Percentiles rank a stretch among this genome's conserved stretches.
Evolutionary conservation across 2,888 invertebrate genomes (phyloP).

Genomic region (Chrysolina americana): DNA sequence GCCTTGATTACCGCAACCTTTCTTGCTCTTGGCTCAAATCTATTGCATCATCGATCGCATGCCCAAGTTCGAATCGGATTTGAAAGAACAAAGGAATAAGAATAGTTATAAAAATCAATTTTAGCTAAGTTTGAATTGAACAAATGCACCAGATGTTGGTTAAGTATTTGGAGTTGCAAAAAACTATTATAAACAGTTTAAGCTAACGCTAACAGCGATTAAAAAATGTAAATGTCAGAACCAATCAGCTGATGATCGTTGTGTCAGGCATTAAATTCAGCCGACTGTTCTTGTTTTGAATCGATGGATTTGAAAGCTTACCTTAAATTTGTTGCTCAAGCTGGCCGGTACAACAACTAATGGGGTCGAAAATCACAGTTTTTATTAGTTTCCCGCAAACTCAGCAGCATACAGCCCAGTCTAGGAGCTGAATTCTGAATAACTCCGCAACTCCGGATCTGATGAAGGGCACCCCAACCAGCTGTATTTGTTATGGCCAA

Average conservation of each 20-base stretch:
- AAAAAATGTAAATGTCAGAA: not conserved
- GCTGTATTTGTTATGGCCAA: constrained; percentile 35
- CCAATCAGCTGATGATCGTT: constrained; percentile 49
- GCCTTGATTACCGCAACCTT: not conserved
- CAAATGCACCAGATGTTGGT: too few relatives aligned
- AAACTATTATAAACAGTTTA: too few relatives aligned
- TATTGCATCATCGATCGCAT: constrained; percentile 66
- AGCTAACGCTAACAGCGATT: too few relatives aligned
- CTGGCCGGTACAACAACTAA: constrained; percentile 54
- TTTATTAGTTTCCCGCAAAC: constrained; percentile 52
- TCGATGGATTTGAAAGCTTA: constrained; percentile 39
- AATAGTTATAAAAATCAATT: not conserved
- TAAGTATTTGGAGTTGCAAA: too few relatives aligned
- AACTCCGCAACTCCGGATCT: constrained; percentile 23
- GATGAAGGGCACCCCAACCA: constrained; percentile 44
- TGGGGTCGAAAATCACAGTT: constrained; percentile 61
- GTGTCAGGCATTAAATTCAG: constrained; percentile 9
- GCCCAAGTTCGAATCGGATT: constrained; percentile 59
- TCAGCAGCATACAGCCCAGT: constrained; percentile 62
- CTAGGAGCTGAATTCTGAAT: constrained; percentile 64
- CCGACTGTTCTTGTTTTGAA: not conserved
- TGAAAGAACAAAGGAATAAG: constrained; percentile 53
- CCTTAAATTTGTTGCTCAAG: constrained; percentile 45
- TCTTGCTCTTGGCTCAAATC: constrained; percentile 38
- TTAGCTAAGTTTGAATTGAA: not conserved